Evolutionary conservation across 2,888 invertebrate species (phyloP).

Genomic region (Napeogenes sylphis): DNA sequence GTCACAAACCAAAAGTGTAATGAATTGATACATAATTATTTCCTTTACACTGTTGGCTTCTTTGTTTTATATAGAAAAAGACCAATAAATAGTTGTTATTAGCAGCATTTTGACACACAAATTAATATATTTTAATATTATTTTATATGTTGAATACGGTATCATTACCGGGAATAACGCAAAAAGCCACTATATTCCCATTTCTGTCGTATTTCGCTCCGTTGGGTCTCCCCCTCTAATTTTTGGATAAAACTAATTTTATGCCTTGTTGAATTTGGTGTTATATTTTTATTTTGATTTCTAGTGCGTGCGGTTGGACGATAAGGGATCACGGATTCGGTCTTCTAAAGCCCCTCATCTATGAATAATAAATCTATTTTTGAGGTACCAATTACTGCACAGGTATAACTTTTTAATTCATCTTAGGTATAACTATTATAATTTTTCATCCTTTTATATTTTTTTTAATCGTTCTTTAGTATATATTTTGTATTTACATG

Average conservation of each 20-base stretch:
- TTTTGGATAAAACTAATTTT: constrained; percentile 72
- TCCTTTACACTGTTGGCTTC: no score
- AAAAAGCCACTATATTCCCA: constrained; percentile 40
- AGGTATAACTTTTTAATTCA: no score
- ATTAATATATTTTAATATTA: neutral
- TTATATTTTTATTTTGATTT: constrained; percentile 65
- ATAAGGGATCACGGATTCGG: constrained; percentile 27
- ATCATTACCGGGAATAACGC: constrained; percentile 28
- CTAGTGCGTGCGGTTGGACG: constrained; percentile 32
- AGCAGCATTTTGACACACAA: neutral
- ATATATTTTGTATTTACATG: no score
- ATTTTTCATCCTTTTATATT: no score
- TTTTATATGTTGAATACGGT: constrained; percentile 18
- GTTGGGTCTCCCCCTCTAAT: constrained; percentile 54
- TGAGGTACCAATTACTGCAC: no score
- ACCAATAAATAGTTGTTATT: no score
- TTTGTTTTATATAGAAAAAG: no score
- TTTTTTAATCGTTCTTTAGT: no score
- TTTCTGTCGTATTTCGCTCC: constrained; percentile 48
- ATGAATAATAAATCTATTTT: constrained; percentile 21
- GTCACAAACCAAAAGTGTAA: no score
- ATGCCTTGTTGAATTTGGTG: constrained; percentile 68
- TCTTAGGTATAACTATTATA: no score
- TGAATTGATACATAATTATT: no score
- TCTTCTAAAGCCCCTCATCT: constrained; percentile 7